Evolutionary conservation across 2,797 vertebrate species (phyloP), one percentile per base, ranked within the genome.

Genomic region (Chelon labrosus): DNA sequence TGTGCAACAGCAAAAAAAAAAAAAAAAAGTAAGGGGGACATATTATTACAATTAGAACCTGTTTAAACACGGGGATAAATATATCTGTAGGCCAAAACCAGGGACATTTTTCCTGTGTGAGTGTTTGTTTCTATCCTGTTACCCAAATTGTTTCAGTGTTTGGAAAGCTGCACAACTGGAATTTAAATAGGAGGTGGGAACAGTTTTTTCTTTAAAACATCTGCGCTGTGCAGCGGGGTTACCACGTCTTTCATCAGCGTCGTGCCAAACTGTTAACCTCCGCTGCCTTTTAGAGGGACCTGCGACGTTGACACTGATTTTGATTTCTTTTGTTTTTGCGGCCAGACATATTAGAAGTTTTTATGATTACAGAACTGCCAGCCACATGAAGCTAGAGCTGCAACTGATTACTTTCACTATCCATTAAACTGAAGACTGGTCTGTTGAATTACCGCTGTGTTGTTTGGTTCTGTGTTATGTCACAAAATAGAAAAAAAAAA

Each of bases 61-160:
- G 77, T 81, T 87, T 85, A 88, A 88, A 86, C 66, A 37, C 31
- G 4, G 12, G 75, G 59, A 71, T 84, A 75, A 87, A 85, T 81
- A 77, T 19, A 16, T 73, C 42, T 78, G 54, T 38, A 39, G 42
- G 80, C 69, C 64, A 75, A 75, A 76, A 27, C 25, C 65, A 53
- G 52, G 44, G 68, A 75, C 70, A 65, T 71, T 72, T 73, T 83
- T 76, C 63, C 75, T 39, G 42, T 14, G 9, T 57, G 73, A 78
- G 68, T 60, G 60, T 80, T 75, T 73, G 56, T 85, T 82, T 79
- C 78, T 56, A 57, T 74, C 56, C 57, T 12, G 47, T 72, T 78
- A 73, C 51, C 74, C 80, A 70, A 63, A 70, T 68, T 41, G 65
- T 74, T 84, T 74, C 25, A 31, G 38, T 49, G 65, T 80, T 83